phyloP scores from a whole-genome alignment of 1,140 invertebrate genomes.

The Manduca sexta region DNA sequence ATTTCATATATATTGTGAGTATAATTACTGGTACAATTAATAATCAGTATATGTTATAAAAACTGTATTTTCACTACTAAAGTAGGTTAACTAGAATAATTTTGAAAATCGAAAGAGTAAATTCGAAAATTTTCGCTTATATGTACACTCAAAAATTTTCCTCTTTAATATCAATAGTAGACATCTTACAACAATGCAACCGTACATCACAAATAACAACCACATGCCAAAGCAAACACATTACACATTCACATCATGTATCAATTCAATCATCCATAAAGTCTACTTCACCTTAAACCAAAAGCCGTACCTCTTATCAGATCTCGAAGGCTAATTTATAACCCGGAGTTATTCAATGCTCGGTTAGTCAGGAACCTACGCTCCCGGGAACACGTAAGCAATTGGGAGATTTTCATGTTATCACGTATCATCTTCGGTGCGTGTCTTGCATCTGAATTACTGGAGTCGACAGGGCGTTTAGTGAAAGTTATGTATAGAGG shows the following conservation, averaged over 20 bases:
- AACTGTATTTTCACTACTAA: no score
- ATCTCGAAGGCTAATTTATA: constrained; percentile 64
- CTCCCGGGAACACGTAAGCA: constrained; percentile 60
- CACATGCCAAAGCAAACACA: no score
- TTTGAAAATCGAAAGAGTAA: no score
- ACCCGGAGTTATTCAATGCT: constrained; percentile 58
- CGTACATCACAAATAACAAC: no score
- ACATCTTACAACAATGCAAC: no score
- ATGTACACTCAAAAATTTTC: no score
- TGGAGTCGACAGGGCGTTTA: constrained; percentile 13
- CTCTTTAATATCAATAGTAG: no score
- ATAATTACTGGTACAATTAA: no score
- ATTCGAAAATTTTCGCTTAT: no score
- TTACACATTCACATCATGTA: constrained; percentile 28
- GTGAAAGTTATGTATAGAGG: constrained; percentile 35
- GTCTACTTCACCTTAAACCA: constrained; percentile 52
- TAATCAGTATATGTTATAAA: no score
- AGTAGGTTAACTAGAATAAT: no score
- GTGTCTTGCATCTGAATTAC: constrained; percentile 40
- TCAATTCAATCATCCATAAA: constrained; percentile 60
- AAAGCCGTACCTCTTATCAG: constrained; percentile 50
- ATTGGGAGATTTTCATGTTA: constrained; percentile 69
- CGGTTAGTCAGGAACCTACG: constrained; percentile 34
- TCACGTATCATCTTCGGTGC: constrained; percentile 68
- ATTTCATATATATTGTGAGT: no score